These are phyloP conservation scores for Oegoconia quadripuncta DNA, from an alignment of 2,888 invertebrate genomes.

Conservation along the genomic window DNA sequence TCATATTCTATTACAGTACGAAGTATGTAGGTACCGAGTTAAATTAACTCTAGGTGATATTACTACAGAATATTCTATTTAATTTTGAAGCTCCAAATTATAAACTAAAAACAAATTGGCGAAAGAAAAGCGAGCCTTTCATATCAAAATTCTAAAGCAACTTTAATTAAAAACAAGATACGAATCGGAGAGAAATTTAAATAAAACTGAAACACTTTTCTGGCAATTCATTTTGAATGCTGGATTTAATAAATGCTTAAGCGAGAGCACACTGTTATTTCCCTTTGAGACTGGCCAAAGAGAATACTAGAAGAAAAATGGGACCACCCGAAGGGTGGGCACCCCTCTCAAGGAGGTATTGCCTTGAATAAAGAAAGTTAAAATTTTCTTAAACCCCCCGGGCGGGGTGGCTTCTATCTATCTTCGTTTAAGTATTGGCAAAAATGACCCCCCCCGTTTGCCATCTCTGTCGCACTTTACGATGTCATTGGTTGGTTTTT, in stretches of 20 bases:
- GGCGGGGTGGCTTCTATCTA: conserved; percentile 58
- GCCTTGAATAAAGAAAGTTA: conserved; percentile 77
- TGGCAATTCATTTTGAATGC: conserved; percentile 62
- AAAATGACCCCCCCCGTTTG: conserved; percentile 60
- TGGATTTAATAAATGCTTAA: conserved; percentile 76
- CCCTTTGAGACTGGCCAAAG: conserved; percentile 72
- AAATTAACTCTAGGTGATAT: too few species aligned
- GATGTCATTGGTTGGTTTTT: conserved; percentile 64
- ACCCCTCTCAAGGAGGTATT: conserved; percentile 34
- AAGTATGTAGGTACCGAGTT: too few species aligned
- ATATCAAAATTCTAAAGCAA: not conserved
- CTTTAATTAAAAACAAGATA: conserved; percentile 14
- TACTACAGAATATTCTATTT: too few species aligned
- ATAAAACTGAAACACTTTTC: conserved; percentile 52
- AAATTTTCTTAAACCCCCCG: conserved; percentile 72
- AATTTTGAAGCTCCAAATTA: not conserved
- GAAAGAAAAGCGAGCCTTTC: not conserved
- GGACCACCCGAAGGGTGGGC: conserved; percentile 26
- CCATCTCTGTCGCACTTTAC: conserved; percentile 48
- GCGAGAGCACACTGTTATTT: conserved; percentile 61
- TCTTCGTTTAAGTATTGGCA: conserved; percentile 78
- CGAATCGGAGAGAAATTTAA: conserved; percentile 9
- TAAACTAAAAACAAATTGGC: not conserved
- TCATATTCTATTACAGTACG: too few species aligned
- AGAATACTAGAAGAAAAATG: conserved; percentile 73